A percentile compares a stretch with the other conserved stretches of the same genome.
phyloP scores from a whole-genome alignment of 2,888 invertebrate genomes.

The Meta bourneti region DNA sequence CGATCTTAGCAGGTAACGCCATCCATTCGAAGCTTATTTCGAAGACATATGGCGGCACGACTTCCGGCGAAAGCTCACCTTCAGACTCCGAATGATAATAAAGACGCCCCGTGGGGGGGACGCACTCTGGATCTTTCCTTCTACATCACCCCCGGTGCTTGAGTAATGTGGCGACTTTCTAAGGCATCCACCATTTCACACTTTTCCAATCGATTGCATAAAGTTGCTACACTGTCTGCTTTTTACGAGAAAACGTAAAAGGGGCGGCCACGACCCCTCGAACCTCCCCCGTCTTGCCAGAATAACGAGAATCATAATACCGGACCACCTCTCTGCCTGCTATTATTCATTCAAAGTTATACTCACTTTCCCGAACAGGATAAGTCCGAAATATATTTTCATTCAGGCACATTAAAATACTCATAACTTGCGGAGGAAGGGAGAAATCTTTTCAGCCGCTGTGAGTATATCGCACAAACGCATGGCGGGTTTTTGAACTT shows the following conservation, averaged over 20 bases:
- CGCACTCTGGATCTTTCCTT: not conserved
- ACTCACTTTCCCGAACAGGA: slow-evolving; percentile 29
- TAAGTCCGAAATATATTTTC: slow-evolving; percentile 47
- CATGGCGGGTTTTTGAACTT: not conserved
- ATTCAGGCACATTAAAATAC: slow-evolving; percentile 52
- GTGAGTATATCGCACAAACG: not conserved
- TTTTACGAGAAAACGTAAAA: slow-evolving; percentile 48
- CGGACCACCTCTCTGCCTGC: slow-evolving; percentile 18
- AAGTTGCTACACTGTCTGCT: slow-evolving; percentile 26
- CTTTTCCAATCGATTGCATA: slow-evolving; percentile 56
- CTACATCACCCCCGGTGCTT: slow-evolving; percentile 55
- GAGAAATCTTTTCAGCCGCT: slow-evolving; percentile 7
- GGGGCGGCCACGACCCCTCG: not conserved
- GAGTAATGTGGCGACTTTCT: slow-evolving; percentile 43
- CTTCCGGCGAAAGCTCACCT: slow-evolving; percentile 10
- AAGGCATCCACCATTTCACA: slow-evolving; percentile 44
- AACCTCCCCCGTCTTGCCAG: slow-evolving; percentile 11
- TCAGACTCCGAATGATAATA: slow-evolving; percentile 48
- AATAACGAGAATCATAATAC: slow-evolving; percentile 31
- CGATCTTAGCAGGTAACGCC: slow-evolving; percentile 14
- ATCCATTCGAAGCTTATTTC: slow-evolving; percentile 26
- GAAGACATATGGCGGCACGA: slow-evolving; percentile 6
- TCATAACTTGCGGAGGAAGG: slow-evolving; percentile 47
- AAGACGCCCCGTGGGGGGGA: slow-evolving; percentile 39
- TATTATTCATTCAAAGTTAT: slow-evolving; percentile 45